These are phyloP conservation scores for Muscidifurax raptorellus DNA, from an alignment of 1,140 invertebrate species.

Conservation along the genomic window DNA sequence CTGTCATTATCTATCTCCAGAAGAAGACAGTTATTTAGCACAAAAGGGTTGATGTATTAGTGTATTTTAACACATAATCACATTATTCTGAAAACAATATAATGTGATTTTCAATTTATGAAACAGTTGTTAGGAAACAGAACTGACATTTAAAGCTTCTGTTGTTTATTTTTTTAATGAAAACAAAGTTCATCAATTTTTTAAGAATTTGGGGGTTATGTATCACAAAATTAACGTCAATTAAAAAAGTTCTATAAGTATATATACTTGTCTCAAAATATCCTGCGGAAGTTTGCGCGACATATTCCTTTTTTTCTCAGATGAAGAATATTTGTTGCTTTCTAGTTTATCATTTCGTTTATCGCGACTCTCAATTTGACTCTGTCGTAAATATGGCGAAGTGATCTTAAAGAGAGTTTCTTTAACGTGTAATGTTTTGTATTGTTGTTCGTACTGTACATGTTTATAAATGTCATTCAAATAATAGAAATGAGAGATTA, in stretches of 20 bases:
- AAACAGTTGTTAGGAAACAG: too few relatives aligned
- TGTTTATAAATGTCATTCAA: constrained; percentile 62
- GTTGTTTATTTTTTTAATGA: too few relatives aligned
- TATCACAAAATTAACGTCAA: neutral
- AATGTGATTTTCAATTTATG: too few relatives aligned
- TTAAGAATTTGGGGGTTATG: too few relatives aligned
- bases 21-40: too few relatives aligned
- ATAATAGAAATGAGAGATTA: constrained; percentile 65
- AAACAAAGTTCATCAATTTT: too few relatives aligned
- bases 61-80: too few relatives aligned
- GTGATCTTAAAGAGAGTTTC: constrained; percentile 64
- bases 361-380: constrained; percentile 54
- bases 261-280: constrained; percentile 58
- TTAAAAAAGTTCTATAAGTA: too few relatives aligned
- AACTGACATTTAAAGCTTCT: too few relatives aligned
- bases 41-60: too few relatives aligned
- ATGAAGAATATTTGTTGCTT: constrained; percentile 34
- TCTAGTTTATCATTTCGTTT: neutral
- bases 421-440: constrained; percentile 58
- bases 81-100: too few relatives aligned
- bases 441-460: constrained; percentile 49
- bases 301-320: constrained; percentile 57
- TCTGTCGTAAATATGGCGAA: constrained; percentile 63
- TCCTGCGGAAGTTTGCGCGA: constrained; percentile 51
- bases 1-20: too few relatives aligned